Evolutionary conservation across 2,888 invertebrate species (phyloP).

Genomic region (Mylabris sibirica): DNA sequence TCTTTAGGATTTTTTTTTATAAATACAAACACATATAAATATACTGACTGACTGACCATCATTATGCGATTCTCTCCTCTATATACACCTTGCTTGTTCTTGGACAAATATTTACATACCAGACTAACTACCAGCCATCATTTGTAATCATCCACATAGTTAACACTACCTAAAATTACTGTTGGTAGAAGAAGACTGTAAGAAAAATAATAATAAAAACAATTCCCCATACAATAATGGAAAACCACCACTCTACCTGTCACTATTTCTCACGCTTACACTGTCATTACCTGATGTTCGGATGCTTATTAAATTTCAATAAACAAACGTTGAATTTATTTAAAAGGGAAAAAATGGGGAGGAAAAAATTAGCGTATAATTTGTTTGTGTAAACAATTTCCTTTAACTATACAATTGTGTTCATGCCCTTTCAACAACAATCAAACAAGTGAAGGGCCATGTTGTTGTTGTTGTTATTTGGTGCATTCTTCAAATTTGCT

Average conservation of each 20-base stretch:
- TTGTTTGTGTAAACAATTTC: not conserved
- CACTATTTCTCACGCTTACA: constrained; percentile 25
- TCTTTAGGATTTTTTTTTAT: not conserved
- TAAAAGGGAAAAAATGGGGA: not conserved
- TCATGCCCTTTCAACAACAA: not conserved
- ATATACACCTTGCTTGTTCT: constrained; percentile 42
- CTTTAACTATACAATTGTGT: not conserved
- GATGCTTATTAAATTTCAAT: constrained; percentile 15
- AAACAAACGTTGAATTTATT: not conserved
- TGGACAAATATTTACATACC: constrained; percentile 59
- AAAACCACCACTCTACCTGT: constrained; percentile 38
- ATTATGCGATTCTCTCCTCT: constrained; percentile 43
- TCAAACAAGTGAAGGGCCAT: not conserved
- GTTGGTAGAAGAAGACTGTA: not conserved
- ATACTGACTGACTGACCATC: constrained; percentile 22
- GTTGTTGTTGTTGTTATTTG: not conserved
- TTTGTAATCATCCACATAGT: constrained; percentile 51
- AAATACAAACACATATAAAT: constrained; percentile 10
- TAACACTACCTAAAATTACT: constrained; percentile 48
- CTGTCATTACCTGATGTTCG: constrained; percentile 16
- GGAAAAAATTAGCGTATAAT: not conserved
- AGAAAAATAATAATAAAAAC: constrained; percentile 38
- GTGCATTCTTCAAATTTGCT: not conserved
- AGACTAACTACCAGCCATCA: constrained; percentile 53
- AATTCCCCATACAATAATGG: constrained; percentile 11